A percentile compares a stretch with the other conserved stretches of the same genome.
Evolutionary conservation across 2,113 vertebrate genomes (phyloP).

Genomic region (Mus spicilegus): DNA sequence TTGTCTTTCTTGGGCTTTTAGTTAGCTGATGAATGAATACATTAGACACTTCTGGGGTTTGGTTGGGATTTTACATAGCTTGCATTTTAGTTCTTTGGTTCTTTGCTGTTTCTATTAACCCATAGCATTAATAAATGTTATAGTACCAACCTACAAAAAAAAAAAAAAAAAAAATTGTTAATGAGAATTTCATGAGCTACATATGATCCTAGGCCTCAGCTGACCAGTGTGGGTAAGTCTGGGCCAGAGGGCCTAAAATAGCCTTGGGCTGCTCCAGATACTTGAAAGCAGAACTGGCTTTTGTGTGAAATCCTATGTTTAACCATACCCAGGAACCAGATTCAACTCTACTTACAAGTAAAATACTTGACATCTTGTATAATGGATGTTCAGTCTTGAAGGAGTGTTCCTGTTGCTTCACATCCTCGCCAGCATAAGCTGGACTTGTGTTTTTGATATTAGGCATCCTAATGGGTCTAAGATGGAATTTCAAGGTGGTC

Average conservation of each 20-base stretch:
- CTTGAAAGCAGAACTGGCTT: constrained; percentile 26
- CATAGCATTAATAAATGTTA: too few relatives aligned
- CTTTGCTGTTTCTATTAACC: too few relatives aligned
- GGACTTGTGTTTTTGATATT: not conserved
- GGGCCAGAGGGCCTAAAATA: constrained; percentile 56
- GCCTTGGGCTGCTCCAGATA: not conserved
- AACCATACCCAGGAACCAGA: constrained; percentile 31
- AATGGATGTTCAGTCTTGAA: not conserved
- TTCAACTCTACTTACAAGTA: not conserved
- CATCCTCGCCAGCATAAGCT: not conserved
- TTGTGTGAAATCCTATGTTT: constrained; percentile 25
- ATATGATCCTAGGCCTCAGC: constrained; percentile 2
- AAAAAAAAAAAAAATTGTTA: constrained; percentile 37
- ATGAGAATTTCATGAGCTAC: constrained; percentile 61
- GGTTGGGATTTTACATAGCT: too few relatives aligned
- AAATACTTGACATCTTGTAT: not conserved
- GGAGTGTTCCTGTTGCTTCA: not conserved
- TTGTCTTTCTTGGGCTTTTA: too few relatives aligned
- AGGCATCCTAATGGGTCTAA: not conserved
- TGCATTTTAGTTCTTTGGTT: too few relatives aligned
- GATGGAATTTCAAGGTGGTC: not conserved
- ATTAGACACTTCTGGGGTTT: too few relatives aligned
- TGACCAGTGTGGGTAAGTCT: constrained; percentile 51
- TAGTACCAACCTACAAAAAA: too few relatives aligned
- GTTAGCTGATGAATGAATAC: too few relatives aligned